phyloP scores from a whole-genome alignment of 2,888 invertebrate genomes.

The Creontiades dilutus region DNA sequence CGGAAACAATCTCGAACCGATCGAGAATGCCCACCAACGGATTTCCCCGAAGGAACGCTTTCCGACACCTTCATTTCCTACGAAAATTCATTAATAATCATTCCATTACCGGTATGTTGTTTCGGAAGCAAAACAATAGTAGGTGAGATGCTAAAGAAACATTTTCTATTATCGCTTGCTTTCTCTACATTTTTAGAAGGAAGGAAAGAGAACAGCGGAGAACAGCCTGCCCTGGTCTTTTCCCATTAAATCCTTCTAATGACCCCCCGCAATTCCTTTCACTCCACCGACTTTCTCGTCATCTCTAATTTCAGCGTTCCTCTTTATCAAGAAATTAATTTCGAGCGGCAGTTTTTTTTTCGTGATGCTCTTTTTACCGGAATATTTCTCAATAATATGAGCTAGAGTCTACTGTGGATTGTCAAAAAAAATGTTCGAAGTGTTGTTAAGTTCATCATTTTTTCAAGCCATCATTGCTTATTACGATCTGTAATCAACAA shows the following conservation, averaged over 20 bases:
- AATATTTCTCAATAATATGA: neutral
- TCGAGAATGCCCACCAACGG: no score
- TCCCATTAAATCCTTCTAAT: conserved; percentile 53
- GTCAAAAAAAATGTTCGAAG: no score
- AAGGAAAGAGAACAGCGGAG: neutral
- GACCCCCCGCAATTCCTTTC: neutral
- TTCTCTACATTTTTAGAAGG: neutral
- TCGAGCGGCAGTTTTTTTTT: neutral
- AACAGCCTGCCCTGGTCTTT: conserved; percentile 41
- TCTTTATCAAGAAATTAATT: conserved; percentile 52
- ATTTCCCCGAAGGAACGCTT: no score
- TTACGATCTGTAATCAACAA: no score
- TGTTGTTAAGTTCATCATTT: no score
- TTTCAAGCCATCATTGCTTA: no score
- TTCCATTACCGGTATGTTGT: no score
- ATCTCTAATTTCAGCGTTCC: conserved; percentile 13
- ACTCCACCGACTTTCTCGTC: neutral
- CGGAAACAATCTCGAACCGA: no score
- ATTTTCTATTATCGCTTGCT: conserved; percentile 7
- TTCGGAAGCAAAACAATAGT: neutral
- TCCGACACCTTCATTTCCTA: no score
- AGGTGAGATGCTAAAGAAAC: conserved; percentile 8
- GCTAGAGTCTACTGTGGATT: no score
- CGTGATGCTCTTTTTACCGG: neutral
- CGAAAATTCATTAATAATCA: no score